Conservation (phyloP, 2,113 vertebrate species). For the Gambusia holbrooki region DNA sequence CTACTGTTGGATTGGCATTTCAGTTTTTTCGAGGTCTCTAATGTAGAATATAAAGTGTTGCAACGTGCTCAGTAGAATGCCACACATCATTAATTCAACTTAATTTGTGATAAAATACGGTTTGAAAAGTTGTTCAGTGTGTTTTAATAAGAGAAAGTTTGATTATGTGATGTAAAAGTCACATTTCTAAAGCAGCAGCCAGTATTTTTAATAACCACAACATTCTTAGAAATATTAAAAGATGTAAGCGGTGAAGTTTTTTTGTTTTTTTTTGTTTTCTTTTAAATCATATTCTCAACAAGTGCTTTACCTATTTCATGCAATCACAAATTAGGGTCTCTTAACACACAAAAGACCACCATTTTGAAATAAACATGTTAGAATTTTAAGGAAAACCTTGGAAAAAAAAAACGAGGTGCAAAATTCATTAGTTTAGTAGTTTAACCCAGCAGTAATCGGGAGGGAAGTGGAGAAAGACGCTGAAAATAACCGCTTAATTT, state of each 20-base stretch:
- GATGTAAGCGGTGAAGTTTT: too few relatives aligned
- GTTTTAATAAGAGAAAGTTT: background rate
- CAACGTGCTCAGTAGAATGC: background rate
- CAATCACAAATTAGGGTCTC: background rate
- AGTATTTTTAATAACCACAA: background rate
- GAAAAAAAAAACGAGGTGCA: background rate
- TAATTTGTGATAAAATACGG: background rate
- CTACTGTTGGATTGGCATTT: background rate
- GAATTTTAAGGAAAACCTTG: background rate
- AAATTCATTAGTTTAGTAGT: background rate
- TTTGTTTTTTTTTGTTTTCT: too few relatives aligned
- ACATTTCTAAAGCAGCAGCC: background rate
- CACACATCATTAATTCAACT: background rate
- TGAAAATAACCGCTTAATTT: too few relatives aligned
- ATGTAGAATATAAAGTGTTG: background rate
- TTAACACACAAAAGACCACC: background rate
- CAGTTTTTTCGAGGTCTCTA: background rate
- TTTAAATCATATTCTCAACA: too few relatives aligned
- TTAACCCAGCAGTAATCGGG: background rate
- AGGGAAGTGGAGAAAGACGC: too few relatives aligned
- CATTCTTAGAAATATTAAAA: too few relatives aligned
- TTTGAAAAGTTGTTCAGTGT: background rate
- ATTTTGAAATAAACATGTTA: background rate
- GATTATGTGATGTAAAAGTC: background rate
- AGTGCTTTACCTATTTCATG: background rate